phyloP scores from a whole-genome alignment of 2,888 invertebrate genomes.

The Orchestes rusci region DNA sequence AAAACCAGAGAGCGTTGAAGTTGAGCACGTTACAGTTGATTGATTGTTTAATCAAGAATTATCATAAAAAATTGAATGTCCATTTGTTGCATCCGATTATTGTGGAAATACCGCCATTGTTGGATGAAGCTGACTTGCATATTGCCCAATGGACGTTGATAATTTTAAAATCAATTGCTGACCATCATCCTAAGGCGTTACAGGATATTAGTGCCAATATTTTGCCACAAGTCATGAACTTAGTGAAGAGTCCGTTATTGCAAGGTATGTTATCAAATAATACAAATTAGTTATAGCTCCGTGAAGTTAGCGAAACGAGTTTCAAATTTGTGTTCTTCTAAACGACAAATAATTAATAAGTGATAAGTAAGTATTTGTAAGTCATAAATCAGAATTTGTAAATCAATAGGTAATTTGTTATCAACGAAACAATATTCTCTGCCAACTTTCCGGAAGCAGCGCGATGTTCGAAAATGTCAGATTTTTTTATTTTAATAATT shows the following conservation, averaged over 20 bases:
- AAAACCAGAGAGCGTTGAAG: slow-evolving; percentile 94
- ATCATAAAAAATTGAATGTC: slow-evolving; percentile 57
- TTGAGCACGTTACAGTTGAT: slow-evolving; percentile 82
- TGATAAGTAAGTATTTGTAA: too few relatives aligned
- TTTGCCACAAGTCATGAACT: slow-evolving; percentile 74
- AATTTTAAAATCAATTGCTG: slow-evolving; percentile 74
- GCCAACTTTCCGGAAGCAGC: too few relatives aligned
- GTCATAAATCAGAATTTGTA: too few relatives aligned
- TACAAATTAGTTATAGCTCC: too few relatives aligned
- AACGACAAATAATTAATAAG: too few relatives aligned
- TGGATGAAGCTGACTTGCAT: slow-evolving; percentile 92
- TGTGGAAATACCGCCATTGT: slow-evolving; percentile 80
- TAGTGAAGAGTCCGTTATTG: slow-evolving; percentile 86
- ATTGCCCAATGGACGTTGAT: slow-evolving; percentile 88
- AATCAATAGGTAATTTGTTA: too few relatives aligned
- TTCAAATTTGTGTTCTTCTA: too few relatives aligned
- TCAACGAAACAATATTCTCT: too few relatives aligned
- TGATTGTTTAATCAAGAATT: slow-evolving; percentile 85
- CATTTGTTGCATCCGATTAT: slow-evolving; percentile 71
- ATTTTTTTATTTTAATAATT: too few relatives aligned
- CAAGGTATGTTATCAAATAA: slow-evolving; percentile 56
- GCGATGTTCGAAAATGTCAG: too few relatives aligned
- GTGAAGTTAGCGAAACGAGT: too few relatives aligned
- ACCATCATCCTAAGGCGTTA: slow-evolving; percentile 70
- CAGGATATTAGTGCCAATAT: slow-evolving; percentile 65